Base-by-base conservation (phyloP, 2,888 invertebrate genomes). In the Drosophila borealis region DNA sequence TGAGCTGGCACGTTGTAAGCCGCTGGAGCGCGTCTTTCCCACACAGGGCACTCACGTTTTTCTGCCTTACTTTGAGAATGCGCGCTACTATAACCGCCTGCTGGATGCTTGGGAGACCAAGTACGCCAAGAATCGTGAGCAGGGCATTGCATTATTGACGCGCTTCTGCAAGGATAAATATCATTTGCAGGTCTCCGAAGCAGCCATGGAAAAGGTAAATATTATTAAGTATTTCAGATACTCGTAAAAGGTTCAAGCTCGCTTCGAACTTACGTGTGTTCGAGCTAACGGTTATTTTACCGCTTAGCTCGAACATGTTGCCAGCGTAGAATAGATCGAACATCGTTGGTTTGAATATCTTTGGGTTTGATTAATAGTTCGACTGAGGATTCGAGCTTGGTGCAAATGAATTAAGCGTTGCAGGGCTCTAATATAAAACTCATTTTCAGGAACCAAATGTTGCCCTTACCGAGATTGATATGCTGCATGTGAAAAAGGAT, bases 81-180 rank as follows among this genome's bases (percentile, higher is more conserved):
- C 96, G 1, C 93, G 98, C 13, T 99, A 99, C 93, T 98, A 98
- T 92, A 98, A 98, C 92, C 94, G 97, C 69, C 93, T 99, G 70
- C 94, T 98, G 86, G 97, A 98, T 92, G 97, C 98, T 5, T 99
- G 98, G 98, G 97, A 98, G 92, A 92, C 94, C 25, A 94, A 95
- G 74, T 98, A 97, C 91, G 79, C 77, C 4, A 94, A 95, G 83
- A 94, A 97, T 74, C 91, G 93, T 6, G 81, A 88, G 0, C 73
- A 76, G 14, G 93, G 95, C n/a, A 93, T 96, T 77, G 93, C 94
- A 62, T 90, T 95, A 39, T 93, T 97, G 36, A 94, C 94, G 74
- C 93, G 93, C 70, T 93, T 95, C 74, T 96, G 96, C 90, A 93
- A 94, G 73, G 94, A 95, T 83, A 95, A 95, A 90, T 93, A 95